Conservation (phyloP, 2,888 invertebrate genomes). For the Neoaliturus tenellus region DNA sequence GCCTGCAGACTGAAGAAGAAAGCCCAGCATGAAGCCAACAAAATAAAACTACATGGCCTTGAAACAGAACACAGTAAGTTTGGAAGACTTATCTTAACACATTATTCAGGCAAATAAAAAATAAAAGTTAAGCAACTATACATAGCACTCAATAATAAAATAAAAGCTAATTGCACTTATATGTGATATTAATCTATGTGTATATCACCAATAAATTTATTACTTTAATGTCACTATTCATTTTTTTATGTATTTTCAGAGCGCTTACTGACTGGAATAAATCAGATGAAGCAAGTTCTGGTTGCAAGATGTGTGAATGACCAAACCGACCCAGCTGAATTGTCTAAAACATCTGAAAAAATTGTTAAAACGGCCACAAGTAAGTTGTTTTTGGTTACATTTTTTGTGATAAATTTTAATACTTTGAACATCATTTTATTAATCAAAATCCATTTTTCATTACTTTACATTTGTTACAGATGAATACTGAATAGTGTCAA, state of each 20-base stretch:
- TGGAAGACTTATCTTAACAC: too few relatives aligned
- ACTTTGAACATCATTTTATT: too few relatives aligned
- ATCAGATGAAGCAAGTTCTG: conserved; percentile 85
- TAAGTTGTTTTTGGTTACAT: conserved; percentile 73
- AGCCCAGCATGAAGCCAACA: conserved; percentile 99
- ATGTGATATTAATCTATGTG: too few relatives aligned
- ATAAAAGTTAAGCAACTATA: neutral
- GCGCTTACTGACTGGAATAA: conserved; percentile 85
- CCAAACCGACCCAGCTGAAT: conserved; percentile 72
- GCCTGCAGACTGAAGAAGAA: conserved; percentile 99
- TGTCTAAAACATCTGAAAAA: conserved; percentile 83
- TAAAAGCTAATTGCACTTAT: too few relatives aligned
- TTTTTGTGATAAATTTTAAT: too few relatives aligned
- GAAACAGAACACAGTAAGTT: conserved; percentile 96
- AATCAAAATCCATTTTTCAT: too few relatives aligned
- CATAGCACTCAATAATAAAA: too few relatives aligned
- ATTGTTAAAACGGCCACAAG: conserved; percentile 83
- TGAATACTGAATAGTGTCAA: too few relatives aligned
- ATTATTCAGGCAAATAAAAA: too few relatives aligned
- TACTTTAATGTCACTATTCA: neutral
- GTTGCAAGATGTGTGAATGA: conserved; percentile 78
- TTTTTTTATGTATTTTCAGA: conserved; percentile 75
- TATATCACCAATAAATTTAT: too few relatives aligned
- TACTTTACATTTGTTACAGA: too few relatives aligned
- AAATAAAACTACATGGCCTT: conserved; percentile 95